Conservation (phyloP, 2,888 invertebrate species). For the Leptinotarsa haldemani region DNA sequence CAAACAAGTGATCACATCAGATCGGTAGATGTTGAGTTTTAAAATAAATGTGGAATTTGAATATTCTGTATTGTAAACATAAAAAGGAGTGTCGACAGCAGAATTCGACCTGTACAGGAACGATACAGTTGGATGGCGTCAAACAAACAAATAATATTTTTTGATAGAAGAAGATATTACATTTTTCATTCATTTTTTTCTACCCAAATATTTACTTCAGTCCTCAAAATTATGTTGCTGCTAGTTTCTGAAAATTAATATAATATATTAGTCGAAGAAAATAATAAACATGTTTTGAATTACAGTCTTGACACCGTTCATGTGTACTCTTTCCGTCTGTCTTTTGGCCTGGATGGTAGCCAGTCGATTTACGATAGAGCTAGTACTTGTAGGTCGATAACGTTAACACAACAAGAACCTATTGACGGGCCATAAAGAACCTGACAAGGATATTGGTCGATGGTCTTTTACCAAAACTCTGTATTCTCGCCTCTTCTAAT, state of each 20-base stretch:
- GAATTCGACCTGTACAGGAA: background rate
- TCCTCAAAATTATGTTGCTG: too few species aligned
- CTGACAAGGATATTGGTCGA: slow-evolving; percentile 45
- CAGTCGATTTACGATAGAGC: slow-evolving; percentile 61
- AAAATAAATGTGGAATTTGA: slow-evolving; percentile 49
- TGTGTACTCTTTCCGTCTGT: background rate
- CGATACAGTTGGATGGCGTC: slow-evolving; percentile 3
- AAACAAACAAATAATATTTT: background rate
- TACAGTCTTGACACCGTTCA: background rate
- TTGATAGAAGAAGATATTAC: too few species aligned
- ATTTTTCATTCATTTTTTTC: too few species aligned
- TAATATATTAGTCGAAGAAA: background rate
- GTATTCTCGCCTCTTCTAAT: slow-evolving; percentile 20
- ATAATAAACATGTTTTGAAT: background rate
- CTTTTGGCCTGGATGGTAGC: slow-evolving; percentile 57
- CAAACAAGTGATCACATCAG: slow-evolving; percentile 21
- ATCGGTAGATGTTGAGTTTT: slow-evolving; percentile 33
- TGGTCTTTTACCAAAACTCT: slow-evolving; percentile 41
- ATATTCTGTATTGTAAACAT: slow-evolving; percentile 52
- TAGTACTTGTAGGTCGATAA: slow-evolving; percentile 63
- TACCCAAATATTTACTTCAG: too few species aligned
- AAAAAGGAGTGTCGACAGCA: slow-evolving; percentile 59
- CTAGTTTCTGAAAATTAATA: too few species aligned
- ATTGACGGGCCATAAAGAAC: slow-evolving; percentile 51
- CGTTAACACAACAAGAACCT: slow-evolving; percentile 57